Evolutionary conservation across 2,113 vertebrate genomes (phyloP).

Genomic region (Heteronetta atricapilla): DNA sequence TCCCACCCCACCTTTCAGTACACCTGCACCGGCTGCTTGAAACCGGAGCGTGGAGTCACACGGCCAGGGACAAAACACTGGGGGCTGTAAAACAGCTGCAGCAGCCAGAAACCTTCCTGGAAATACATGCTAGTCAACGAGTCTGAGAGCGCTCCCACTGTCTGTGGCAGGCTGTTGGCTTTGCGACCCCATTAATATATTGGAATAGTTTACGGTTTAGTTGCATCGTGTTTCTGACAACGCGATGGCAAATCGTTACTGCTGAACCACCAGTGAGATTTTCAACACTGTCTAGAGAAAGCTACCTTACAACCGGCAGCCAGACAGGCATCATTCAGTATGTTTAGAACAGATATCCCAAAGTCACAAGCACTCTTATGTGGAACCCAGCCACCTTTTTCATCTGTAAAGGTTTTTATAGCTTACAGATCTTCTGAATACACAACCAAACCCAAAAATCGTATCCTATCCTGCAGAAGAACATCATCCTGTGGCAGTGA

Average conservation of each 20-base stretch:
- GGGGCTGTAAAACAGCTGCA: neutral
- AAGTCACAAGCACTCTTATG: neutral
- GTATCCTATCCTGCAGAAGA: neutral
- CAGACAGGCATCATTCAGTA: fast-evolving
- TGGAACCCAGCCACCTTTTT: neutral
- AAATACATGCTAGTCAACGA: fast-evolving
- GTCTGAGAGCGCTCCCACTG: no score
- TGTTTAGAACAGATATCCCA: neutral
- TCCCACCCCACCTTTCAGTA: fast-evolving
- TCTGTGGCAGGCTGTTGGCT: neutral
- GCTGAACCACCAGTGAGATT: neutral
- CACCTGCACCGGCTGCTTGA: neutral
- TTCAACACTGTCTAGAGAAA: neutral
- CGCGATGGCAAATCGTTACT: neutral
- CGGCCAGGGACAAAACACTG: neutral
- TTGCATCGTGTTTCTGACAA: neutral
- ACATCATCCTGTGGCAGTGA: fast-evolving
- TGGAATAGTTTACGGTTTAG: fast-evolving
- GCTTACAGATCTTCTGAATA: neutral
- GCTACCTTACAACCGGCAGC: neutral
- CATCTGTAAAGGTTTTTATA: neutral
- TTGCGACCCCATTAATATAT: neutral
- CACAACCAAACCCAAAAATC: neutral
- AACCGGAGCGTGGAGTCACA: fast-evolving
- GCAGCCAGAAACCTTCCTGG: neutral